These are phyloP conservation scores for Rhinolophus ferrumequinum DNA, from an alignment of 2,113 vertebrate species.

Conservation along the genomic window DNA sequence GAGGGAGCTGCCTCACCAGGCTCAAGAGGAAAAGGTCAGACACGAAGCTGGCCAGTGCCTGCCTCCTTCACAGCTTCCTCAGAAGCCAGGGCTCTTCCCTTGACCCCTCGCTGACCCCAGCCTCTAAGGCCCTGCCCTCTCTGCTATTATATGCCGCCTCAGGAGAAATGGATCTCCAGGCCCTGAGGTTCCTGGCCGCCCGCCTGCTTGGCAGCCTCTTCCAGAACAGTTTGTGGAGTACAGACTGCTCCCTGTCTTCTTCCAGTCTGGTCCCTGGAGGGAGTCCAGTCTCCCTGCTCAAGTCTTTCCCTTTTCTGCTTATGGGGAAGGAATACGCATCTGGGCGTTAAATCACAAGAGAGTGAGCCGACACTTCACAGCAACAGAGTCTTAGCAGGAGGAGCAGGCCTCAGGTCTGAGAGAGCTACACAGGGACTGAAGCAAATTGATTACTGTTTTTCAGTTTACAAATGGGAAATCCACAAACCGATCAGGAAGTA, in stretches of 20 bases:
- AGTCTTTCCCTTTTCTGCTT: conserved; percentile 61
- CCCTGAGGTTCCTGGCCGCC: conserved; percentile 63
- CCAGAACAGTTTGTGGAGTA: conserved; percentile 68
- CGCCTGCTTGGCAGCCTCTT: conserved; percentile 44
- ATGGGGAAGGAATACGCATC: conserved; percentile 22
- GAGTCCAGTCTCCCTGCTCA: conserved; percentile 40
- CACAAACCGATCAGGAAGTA: neutral
- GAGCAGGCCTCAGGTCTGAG: neutral
- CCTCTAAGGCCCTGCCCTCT: neutral
- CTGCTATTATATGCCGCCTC: neutral
- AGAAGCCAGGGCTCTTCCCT: neutral
- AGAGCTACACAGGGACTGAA: neutral
- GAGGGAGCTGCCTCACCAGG: neutral
- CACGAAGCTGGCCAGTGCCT: neutral
- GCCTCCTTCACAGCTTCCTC: neutral
- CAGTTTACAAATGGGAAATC: neutral
- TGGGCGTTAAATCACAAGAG: neutral
- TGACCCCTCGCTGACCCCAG: conserved; percentile 25
- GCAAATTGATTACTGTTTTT: neutral
- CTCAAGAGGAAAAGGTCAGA: neutral
- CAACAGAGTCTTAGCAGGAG: neutral
- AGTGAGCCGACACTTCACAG: neutral
- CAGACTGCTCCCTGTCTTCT: conserved; percentile 70
- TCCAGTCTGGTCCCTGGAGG: conserved; percentile 70
- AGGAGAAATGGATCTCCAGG: conserved; percentile 52